These are phyloP conservation scores for Tenthredo livida DNA, from an alignment of 2,888 invertebrate species.

Conservation along the genomic window DNA sequence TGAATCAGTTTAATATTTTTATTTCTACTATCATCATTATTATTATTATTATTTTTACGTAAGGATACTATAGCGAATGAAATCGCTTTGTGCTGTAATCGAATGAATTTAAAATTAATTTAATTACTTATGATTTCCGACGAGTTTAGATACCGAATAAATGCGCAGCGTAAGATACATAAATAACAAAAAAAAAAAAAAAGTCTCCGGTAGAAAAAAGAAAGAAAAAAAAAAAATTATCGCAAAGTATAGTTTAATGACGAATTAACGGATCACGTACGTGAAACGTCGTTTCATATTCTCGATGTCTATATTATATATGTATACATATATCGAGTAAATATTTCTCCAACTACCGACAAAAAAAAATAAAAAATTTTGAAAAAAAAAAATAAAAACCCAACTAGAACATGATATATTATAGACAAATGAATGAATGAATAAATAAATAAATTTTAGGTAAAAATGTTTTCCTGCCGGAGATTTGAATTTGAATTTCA, in stretches of 20 bases:
- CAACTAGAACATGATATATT: neutral
- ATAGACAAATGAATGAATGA: neutral
- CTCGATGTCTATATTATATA: neutral
- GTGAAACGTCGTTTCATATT: neutral
- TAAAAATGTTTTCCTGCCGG: no score
- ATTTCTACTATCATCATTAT: neutral
- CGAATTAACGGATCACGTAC: neutral
- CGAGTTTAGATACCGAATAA: neutral
- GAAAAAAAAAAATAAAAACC: neutral
- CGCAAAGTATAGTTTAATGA: neutral
- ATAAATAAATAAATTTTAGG: neutral
- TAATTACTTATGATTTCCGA: conserved; percentile 17
- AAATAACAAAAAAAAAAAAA: neutral
- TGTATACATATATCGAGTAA: neutral
- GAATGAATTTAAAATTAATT: conserved; percentile 2
- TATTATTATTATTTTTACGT: conserved; percentile 11
- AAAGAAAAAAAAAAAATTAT: neutral
- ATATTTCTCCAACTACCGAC: neutral
- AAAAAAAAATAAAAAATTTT: neutral
- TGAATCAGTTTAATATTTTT: conserved; percentile 1
- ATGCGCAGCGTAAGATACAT: neutral
- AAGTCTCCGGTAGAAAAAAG: neutral
- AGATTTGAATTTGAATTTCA: conserved; percentile 9
- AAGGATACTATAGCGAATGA: conserved; percentile 6
- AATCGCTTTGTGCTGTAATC: conserved; percentile 7